Percentiles rank a stretch among this genome's conserved stretches.
These are phyloP conservation scores for Eulemur rufifrons DNA, from an alignment of 2,113 vertebrate genomes.

Conservation along the genomic window DNA sequence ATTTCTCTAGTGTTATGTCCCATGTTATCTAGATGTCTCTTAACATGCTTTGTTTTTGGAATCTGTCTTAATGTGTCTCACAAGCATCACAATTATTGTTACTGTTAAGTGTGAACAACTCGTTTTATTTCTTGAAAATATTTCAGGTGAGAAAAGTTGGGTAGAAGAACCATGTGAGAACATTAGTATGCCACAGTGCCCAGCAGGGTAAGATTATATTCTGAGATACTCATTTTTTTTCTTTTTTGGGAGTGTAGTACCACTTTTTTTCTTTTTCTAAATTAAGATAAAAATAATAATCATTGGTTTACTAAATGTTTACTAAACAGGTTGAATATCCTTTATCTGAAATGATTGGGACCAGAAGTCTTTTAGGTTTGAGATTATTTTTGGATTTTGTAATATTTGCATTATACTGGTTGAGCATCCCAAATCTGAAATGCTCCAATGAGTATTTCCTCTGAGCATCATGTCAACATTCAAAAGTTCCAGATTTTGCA, in stretches of 20 bases:
- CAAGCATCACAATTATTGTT: not conserved
- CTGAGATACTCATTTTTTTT: not conserved
- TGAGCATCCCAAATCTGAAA: not conserved
- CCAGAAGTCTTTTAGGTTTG: not conserved
- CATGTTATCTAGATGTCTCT: not conserved
- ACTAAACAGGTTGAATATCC: not conserved
- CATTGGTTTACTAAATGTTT: not conserved
- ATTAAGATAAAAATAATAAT: not conserved
- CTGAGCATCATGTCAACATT: not conserved
- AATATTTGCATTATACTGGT: not conserved
- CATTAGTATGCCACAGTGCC: conserved; percentile 84
- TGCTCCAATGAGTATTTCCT: not conserved
- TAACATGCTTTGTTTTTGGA: not conserved
- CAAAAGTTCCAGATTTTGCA: not conserved
- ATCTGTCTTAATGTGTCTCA: not conserved
- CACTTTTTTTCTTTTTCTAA: not conserved
- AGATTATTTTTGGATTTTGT: not conserved
- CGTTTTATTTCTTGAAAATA: conserved; percentile 60
- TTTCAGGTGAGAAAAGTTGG: conserved; percentile 87
- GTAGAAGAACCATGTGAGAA: conserved; percentile 85
- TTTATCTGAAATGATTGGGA: not conserved
- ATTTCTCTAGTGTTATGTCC: not conserved
- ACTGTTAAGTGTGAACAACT: not conserved
- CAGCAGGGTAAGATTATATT: conserved; percentile 83
- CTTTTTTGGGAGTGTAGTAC: not conserved